phyloP scores from a whole-genome alignment of 2,113 vertebrate genomes.

The Coreoperca whiteheadi region DNA sequence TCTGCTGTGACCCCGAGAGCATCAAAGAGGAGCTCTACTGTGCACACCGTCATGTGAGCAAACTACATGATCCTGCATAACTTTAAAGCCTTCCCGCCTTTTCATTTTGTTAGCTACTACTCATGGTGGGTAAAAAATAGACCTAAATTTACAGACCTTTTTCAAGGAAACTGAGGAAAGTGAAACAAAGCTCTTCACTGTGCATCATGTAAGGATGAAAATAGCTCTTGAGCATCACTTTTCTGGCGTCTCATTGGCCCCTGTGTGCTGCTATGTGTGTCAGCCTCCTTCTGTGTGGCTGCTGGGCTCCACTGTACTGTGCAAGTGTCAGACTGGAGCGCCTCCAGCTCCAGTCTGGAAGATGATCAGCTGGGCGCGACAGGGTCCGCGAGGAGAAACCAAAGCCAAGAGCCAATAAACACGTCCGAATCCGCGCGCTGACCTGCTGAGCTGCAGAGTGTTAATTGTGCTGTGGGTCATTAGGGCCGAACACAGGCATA shows the following conservation, averaged over 20 bases:
- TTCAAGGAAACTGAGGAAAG: neutral
- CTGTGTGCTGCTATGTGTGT: slow-evolving; percentile 62
- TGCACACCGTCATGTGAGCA: neutral
- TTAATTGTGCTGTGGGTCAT: slow-evolving; percentile 81
- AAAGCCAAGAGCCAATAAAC: slow-evolving; percentile 75
- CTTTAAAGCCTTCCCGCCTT: neutral
- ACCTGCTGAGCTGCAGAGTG: slow-evolving; percentile 71
- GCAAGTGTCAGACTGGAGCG: slow-evolving; percentile 74
- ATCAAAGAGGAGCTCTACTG: neutral
- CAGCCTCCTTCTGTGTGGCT: slow-evolving; percentile 52
- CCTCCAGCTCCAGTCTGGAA: slow-evolving; percentile 76
- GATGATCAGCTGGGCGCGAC: slow-evolving; percentile 70
- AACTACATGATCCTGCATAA: neutral
- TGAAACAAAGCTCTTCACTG: slow-evolving; percentile 24
- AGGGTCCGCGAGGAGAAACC: slow-evolving; percentile 44
- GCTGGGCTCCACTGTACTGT: slow-evolving; percentile 49
- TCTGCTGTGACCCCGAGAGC: slow-evolving; percentile 25
- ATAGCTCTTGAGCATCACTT: slow-evolving; percentile 41
- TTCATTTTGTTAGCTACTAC: neutral
- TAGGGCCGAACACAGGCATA: slow-evolving; percentile 69
- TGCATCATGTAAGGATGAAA: slow-evolving; percentile 41
- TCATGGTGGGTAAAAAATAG: neutral
- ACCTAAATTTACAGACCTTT: neutral
- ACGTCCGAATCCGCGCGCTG: slow-evolving; percentile 50
- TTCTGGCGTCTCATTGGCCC: slow-evolving; percentile 38